Conservation (phyloP, 2,797 vertebrate species). For the Selene dorsalis region DNA sequence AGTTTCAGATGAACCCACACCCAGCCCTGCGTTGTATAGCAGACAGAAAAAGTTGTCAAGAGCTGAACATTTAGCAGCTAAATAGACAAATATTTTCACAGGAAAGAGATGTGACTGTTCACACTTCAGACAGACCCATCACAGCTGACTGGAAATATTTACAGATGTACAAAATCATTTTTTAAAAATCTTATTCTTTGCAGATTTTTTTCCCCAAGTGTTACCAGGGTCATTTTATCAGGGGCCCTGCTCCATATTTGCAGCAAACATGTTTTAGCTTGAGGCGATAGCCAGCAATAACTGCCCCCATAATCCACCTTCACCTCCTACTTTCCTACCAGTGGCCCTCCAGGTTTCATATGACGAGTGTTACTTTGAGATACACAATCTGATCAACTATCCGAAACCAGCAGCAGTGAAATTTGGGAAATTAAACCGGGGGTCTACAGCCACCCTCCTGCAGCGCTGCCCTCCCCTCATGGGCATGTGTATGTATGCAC, state of each 20-base stretch:
- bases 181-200: background rate
- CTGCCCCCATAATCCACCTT: constrained; percentile 17
- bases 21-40: background rate
- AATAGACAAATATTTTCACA: background rate
- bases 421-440: background rate
- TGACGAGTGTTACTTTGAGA: constrained; percentile 7
- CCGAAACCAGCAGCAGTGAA: background rate
- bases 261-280: constrained; percentile 12
- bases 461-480: too few species aligned
- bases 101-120: background rate
- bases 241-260: constrained; percentile 27
- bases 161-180: background rate
- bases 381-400: constrained; percentile 2
- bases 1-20: background rate
- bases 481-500: background rate
- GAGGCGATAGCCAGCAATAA: constrained; percentile 23
- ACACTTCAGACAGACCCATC: background rate
- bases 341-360: background rate
- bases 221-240: constrained; percentile 13
- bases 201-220: background rate
- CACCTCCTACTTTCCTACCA: background rate
- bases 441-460: too few species aligned
- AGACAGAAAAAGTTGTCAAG: background rate
- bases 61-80: background rate
- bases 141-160: constrained; percentile 1